A percentile compares a stretch with the other conserved stretches of the same genome.
phyloP scores from a whole-genome alignment of 2,797 vertebrate species.

The Macropodus opercularis region DNA sequence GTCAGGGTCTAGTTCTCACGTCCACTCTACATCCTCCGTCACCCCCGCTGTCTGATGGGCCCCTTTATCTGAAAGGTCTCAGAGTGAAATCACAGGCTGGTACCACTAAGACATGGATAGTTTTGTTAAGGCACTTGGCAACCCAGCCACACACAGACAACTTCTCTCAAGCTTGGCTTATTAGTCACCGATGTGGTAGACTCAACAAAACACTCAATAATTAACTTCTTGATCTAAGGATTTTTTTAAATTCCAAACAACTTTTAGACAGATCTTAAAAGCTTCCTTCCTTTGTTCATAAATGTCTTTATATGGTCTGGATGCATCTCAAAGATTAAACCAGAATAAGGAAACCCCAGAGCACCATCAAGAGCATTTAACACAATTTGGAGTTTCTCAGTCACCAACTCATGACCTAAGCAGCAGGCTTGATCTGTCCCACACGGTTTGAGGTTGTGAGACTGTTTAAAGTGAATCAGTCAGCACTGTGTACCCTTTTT shows the following conservation, averaged over 20 bases:
- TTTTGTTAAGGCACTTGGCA: slow-evolving; percentile 48
- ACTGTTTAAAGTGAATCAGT: slow-evolving; percentile 39
- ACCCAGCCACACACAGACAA: slow-evolving; percentile 53
- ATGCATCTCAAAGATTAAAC: slow-evolving; percentile 27
- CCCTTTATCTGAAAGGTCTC: slow-evolving; percentile 41
- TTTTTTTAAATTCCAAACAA: slow-evolving; percentile 29
- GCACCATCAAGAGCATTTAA: slow-evolving; percentile 38
- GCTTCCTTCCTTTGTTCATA: slow-evolving; percentile 43
- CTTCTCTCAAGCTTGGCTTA: slow-evolving; percentile 42
- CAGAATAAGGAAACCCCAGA: slow-evolving; percentile 40
- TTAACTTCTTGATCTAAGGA: slow-evolving; percentile 44
- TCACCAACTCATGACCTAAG: slow-evolving; percentile 34
- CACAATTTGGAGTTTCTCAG: slow-evolving; percentile 57
- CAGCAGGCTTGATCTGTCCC: slow-evolving; percentile 44
- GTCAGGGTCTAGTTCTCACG: slow-evolving; percentile 42
- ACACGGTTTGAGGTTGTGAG: slow-evolving; percentile 39
- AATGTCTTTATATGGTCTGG: slow-evolving; percentile 36
- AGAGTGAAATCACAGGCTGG: slow-evolving; percentile 73
- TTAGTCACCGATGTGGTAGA: slow-evolving; percentile 75
- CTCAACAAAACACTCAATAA: slow-evolving; percentile 64
- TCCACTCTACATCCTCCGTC: slow-evolving; percentile 59
- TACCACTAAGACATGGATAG: slow-evolving; percentile 55
- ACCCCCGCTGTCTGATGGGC: slow-evolving; percentile 31
- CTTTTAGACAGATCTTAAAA: slow-evolving; percentile 46
- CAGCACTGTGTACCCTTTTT: slow-evolving; percentile 11